phyloP scores from a whole-genome alignment of 35 echinoderm and acorn worm genomes.

The Hemicentrotus pulcherrimus region DNA sequence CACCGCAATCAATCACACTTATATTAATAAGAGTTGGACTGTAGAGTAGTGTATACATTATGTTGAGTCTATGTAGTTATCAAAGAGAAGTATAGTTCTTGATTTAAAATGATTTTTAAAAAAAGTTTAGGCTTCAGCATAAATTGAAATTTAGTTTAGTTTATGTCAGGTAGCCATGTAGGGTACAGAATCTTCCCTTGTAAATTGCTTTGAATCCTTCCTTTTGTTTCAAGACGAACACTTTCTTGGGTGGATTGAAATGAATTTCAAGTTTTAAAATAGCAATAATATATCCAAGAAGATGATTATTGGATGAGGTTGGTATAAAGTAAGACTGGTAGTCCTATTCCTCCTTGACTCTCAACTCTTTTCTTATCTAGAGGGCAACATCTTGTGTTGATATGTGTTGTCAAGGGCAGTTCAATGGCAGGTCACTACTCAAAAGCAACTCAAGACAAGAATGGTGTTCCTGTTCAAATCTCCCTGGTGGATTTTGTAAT shows the following conservation, averaged over 20 bases:
- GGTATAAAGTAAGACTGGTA: neutral
- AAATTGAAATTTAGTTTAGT: too few relatives aligned
- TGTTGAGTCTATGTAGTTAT: neutral
- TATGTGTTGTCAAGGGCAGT: conserved; percentile 39
- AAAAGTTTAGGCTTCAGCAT: too few relatives aligned
- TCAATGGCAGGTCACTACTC: neutral
- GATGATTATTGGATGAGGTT: neutral
- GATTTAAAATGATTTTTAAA: too few relatives aligned
- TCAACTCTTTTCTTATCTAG: neutral
- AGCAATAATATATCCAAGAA: neutral
- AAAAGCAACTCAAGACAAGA: conserved; percentile 7
- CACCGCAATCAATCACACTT: neutral
- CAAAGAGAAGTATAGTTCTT: too few relatives aligned
- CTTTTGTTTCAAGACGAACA: too few relatives aligned
- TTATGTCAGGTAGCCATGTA: too few relatives aligned
- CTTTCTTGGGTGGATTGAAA: too few relatives aligned
- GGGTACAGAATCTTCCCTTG: too few relatives aligned
- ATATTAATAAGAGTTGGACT: neutral
- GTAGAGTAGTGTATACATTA: neutral
- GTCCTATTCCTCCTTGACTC: neutral
- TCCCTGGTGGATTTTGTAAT: conserved; percentile 29
- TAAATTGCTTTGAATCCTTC: too few relatives aligned
- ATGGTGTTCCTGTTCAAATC: conserved; percentile 12
- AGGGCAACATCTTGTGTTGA: conserved; percentile 39
- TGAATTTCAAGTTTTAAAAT: too few relatives aligned